Evolutionary conservation across 1,140 invertebrate genomes (phyloP).

Genomic region (Oedothorax gibbosus): DNA sequence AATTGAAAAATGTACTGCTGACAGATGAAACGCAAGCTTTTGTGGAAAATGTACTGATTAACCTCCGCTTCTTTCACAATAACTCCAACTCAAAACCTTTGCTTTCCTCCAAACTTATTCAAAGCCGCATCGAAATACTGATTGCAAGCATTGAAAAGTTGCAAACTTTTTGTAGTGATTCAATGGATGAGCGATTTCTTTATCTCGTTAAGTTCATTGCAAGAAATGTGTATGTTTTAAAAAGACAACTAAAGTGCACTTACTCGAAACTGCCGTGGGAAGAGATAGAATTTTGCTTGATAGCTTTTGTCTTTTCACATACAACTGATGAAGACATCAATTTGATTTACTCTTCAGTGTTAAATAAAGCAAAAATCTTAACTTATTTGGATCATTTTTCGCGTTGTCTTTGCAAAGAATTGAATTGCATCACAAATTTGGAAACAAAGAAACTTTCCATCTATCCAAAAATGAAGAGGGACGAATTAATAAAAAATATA

Average conservation of each 20-base stretch:
- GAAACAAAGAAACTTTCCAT: neutral
- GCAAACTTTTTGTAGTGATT: neutral
- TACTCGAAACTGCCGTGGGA: slow-evolving; percentile 14
- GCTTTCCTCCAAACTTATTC: neutral
- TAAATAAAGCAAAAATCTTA: neutral
- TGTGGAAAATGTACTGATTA: neutral
- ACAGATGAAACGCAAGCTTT: neutral
- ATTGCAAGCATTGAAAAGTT: neutral
- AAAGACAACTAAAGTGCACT: neutral
- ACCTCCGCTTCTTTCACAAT: neutral
- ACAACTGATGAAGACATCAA: neutral
- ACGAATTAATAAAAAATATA: neutral
- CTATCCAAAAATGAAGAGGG: neutral
- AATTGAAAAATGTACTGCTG: slow-evolving; percentile 21
- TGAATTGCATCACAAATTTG: neutral
- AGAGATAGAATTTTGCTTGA: slow-evolving; percentile 40
- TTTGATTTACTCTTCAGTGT: neutral
- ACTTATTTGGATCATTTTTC: slow-evolving; percentile 20
- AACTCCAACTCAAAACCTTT: neutral
- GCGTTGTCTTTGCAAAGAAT: neutral
- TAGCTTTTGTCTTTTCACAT: neutral
- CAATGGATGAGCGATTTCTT: neutral
- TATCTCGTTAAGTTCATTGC: slow-evolving; percentile 8
- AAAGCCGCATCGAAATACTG: neutral
- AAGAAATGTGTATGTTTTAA: slow-evolving; percentile 21